A percentile compares a stretch with the other conserved stretches of the same genome.
phyloP scores from a whole-genome alignment of 2,797 vertebrate species.

The Gila robusta region DNA sequence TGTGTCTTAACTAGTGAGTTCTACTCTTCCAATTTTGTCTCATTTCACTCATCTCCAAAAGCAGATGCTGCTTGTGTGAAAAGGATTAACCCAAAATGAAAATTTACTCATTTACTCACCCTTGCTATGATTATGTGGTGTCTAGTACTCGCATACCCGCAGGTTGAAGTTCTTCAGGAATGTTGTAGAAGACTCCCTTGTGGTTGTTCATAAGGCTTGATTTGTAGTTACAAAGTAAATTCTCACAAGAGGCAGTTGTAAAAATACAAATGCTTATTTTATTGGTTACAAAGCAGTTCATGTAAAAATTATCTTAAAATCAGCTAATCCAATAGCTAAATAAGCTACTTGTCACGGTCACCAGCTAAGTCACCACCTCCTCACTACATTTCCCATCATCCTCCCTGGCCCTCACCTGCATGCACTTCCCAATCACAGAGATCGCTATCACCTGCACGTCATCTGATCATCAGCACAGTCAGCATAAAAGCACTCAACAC shows the following conservation, averaged over 20 bases:
- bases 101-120: neutral
- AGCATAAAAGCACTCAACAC: too few species aligned
- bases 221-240: neutral
- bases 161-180: neutral
- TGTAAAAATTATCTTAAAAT: neutral
- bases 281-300: neutral
- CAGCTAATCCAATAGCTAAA: too few species aligned
- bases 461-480: too few species aligned
- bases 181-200: neutral
- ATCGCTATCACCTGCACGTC: too few species aligned
- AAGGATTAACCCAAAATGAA: neutral
- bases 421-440: too few species aligned
- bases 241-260: neutral
- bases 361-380: too few species aligned
- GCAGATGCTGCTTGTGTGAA: constrained; percentile 10
- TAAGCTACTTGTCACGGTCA: too few species aligned
- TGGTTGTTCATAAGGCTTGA: neutral
- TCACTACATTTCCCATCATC: too few species aligned
- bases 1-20: constrained; percentile 22
- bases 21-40: constrained; percentile 45
- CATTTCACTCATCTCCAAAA: constrained; percentile 30
- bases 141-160: neutral
- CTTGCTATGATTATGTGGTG: neutral
- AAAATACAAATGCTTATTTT: neutral
- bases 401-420: too few species aligned